Evolutionary conservation across 2,888 invertebrate species (phyloP), one percentile per base, ranked within the genome.

Genomic region (Dinocampus coccinellae): DNA sequence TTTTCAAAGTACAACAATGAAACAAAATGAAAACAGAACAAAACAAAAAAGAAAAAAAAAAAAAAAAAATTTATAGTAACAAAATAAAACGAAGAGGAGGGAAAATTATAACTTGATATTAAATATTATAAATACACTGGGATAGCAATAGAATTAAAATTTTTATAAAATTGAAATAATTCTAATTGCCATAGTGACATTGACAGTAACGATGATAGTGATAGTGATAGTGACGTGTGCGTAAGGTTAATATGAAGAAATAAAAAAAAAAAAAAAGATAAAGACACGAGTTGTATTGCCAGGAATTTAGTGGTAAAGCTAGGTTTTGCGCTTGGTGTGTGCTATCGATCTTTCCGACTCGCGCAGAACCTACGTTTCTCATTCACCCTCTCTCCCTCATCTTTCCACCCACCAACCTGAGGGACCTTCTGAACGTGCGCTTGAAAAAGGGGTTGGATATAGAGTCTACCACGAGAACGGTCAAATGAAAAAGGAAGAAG

Each of bases 311-410:
- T 57, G 85, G 85, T 85, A 83, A 82, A 82, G 86, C 84, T 86
- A 80, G 86, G 85, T 86, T 78, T 82, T 79, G 78, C 39, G 57
- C 33, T 57, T 61, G 55, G 47, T 66, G 34, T 39, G 81, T 82
- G 80, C 82, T 86, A 86, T 86, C 85, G 86, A 85, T 85, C 84
- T 82, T 80, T 80, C 78, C 84, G 33, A 61, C 63, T 70, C 64
- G 63, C 69, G 69, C 69, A 68, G 70, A 72, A 71, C 70, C 42
- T 58, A 62, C 64, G 47, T 70, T 68, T 57, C 66, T 53, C 66
- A 52, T 69, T 73, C 69, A 72, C 74, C 76, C 69, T 73, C 73
- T n/a, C 74, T 70, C 39, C 69, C 60, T 39, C 67, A 34, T 57
- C 63, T 58, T 57, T 24, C 69, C 63, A 34, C 69, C n/a, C 58